Conservation (phyloP, 2,888 invertebrate species). For the Lissocephala sabroskyi region DNA sequence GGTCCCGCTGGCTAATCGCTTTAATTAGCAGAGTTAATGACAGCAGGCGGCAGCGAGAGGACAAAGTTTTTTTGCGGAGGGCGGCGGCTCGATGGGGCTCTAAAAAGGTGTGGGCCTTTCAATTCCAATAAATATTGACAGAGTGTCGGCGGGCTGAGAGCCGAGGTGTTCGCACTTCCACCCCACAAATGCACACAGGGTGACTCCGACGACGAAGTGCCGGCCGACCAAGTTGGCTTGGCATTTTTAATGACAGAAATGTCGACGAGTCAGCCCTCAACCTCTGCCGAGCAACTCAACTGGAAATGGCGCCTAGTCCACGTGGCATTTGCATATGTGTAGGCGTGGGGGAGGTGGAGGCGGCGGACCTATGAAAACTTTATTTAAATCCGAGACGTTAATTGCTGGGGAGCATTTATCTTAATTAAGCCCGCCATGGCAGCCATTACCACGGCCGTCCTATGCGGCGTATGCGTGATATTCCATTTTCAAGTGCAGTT, state of each 20-base stretch:
- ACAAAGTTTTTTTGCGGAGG: conserved; percentile 40
- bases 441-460: not conserved
- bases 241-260: conserved; percentile 23
- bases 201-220: no score
- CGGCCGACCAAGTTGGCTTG: not conserved
- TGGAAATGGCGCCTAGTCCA: not conserved
- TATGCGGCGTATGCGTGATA: no score
- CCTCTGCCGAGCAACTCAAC: not conserved
- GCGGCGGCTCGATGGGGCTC: not conserved
- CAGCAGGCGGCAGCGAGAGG: conserved; percentile 40
- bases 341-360: not conserved
- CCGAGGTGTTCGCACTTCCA: no score
- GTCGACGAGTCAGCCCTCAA: conserved; percentile 13
- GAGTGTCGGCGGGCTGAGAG: no score
- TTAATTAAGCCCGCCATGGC: conserved; percentile 24
- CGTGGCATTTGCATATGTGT: not conserved
- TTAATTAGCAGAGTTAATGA: conserved; percentile 56
- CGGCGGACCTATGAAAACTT: conserved; percentile 10
- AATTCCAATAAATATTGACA: conserved; percentile 47
- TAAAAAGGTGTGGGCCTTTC: not conserved
- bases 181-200: no score
- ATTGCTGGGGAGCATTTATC: conserved; percentile 32
- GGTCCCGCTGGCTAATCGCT: conserved; percentile 35
- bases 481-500: conserved; percentile 11
- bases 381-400: conserved; percentile 32